These are phyloP conservation scores for Rotaria sp. DNA, from an alignment of 2,888 invertebrate genomes.

Conservation along the genomic window DNA sequence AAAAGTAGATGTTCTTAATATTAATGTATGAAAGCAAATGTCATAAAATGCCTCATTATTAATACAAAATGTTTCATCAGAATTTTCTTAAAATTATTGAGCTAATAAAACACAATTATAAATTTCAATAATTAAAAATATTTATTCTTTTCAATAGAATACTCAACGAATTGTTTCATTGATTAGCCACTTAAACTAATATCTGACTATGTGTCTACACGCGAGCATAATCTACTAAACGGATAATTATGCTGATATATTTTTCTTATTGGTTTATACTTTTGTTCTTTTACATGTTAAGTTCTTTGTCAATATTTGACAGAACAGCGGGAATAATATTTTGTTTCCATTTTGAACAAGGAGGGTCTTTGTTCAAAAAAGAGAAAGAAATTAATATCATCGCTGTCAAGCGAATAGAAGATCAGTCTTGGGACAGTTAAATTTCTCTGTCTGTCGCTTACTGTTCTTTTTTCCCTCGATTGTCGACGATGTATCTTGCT, in stretches of 20 bases:
- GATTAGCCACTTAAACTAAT: not conserved
- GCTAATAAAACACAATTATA: no score
- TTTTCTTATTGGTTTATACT: not conserved
- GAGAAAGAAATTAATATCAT: no score
- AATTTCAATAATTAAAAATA: no score
- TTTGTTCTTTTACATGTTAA: not conserved
- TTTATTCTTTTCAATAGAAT: no score
- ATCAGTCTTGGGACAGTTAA: not conserved
- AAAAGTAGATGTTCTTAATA: no score
- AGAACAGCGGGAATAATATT: not conserved
- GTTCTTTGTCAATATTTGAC: not conserved
- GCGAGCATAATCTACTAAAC: not conserved
- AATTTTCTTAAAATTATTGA: no score
- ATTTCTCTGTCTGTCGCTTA: not conserved
- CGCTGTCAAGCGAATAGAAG: not conserved
- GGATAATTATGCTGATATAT: not conserved
- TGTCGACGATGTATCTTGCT: not conserved
- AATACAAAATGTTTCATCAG: no score
- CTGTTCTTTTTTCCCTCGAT: not conserved
- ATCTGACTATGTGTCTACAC: no score
- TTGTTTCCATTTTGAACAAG: not conserved
- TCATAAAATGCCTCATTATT: no score
- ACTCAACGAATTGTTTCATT: not conserved
- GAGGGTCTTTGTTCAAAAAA: no score
- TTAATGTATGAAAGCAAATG: no score